These are phyloP conservation scores for Halocynthia roretzi DNA, from an alignment of 23 tunicate species.

Conservation along the genomic window DNA sequence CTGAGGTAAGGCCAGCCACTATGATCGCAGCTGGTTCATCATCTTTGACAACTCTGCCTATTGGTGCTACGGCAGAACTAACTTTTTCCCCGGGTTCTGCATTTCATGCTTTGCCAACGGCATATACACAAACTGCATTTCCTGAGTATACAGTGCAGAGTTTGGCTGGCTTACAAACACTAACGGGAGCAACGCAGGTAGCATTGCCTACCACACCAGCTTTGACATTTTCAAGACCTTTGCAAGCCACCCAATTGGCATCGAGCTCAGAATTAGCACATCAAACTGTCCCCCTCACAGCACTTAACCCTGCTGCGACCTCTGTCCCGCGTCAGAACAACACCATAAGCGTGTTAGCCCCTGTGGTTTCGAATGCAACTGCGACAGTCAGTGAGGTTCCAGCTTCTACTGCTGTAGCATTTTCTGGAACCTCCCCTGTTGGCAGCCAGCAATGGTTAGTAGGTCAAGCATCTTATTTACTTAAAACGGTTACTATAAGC, in stretches of 20 bases:
- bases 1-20: slow-evolving; percentile 63
- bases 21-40: slow-evolving; percentile 50
- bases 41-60: slow-evolving; percentile 24
- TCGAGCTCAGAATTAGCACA: slow-evolving; percentile 30
- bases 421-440: slow-evolving; percentile 17
- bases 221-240: neutral
- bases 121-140: slow-evolving; percentile 18
- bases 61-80: slow-evolving; percentile 39
- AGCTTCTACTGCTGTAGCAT: slow-evolving; percentile 9
- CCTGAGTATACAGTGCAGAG: slow-evolving; percentile 12
- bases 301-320: slow-evolving; percentile 26
- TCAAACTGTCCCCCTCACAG: slow-evolving; percentile 9
- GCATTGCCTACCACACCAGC: slow-evolving; percentile 13
- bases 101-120: slow-evolving; percentile 14
- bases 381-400: slow-evolving; percentile 9
- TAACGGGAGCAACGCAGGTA: slow-evolving; percentile 6
- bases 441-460: slow-evolving; percentile 44
- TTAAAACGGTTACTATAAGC: neutral
- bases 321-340: slow-evolving; percentile 18
- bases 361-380: neutral
- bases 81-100: slow-evolving; percentile 27
- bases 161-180: slow-evolving; percentile 8
- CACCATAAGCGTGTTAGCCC: slow-evolving; percentile 19
- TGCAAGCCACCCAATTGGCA: slow-evolving; percentile 6
- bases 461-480: neutral